Base-by-base conservation (phyloP, 2,888 invertebrate genomes). In the Ennomos fuscantarius region DNA sequence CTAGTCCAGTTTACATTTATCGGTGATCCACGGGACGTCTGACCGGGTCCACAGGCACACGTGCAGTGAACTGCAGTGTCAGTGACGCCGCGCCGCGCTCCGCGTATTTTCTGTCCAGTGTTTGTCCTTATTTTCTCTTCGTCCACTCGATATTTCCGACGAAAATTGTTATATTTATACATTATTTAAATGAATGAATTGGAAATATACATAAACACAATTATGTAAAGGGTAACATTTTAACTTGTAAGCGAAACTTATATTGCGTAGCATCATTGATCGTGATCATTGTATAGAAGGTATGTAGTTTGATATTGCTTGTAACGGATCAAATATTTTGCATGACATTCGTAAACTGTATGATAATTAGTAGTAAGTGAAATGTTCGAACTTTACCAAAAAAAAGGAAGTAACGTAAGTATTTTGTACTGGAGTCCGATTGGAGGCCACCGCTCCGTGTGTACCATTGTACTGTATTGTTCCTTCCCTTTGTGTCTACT, bases 301-400 rank as follows among this genome's bases (percentile, higher is more conserved):
- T 60, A 37, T 24, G 37, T 72, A 50, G 63, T 81, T 78, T 68
- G 57, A 63, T 76, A 72, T 71, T 49, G 85, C 85, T 86, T 85
- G 75, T 78, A 77, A 72, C 70, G 74, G 69, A 78, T 78, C 69
- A 68, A 72, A 79, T 81, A 63, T 73, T 81, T 82, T 79, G 84
- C 83, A 73, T 73, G 68, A 73, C 68, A 69, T 69, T 63, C 65
- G 61, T 68, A 59, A 24, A 73, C 66, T 67, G 75, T 80, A 74
- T 72, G 73, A 63, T 55, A 66, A 44, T 65, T 76, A 76, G 70
- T 56, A 73, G 75, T 75, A 55, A 35, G 57, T 76, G 72, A 76
- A 70, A 57, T 55, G 54, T 62, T 62, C 62, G 55, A 65, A 55
- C 51, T 62, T 62, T 68, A 70, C 69, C 78, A 76, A n/a, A n/a